phyloP scores from a whole-genome alignment of 2,888 invertebrate genomes.

The Drosophila colorata region DNA sequence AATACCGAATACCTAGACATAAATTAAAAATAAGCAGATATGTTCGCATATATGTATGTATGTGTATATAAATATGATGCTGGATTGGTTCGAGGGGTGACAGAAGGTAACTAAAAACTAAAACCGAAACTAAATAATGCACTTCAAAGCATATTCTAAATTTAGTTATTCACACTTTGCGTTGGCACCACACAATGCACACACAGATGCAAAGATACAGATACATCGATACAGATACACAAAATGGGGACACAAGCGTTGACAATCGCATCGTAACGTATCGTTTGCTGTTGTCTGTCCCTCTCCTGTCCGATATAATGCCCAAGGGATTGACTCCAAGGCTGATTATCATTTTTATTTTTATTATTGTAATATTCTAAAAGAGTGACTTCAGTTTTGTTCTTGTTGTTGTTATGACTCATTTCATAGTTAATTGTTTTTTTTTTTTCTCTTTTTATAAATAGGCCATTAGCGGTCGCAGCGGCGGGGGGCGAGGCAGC shows the following conservation, averaged over 20 bases:
- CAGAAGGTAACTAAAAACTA: slow-evolving; percentile 15
- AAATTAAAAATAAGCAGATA: slow-evolving; percentile 18
- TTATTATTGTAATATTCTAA: not conserved
- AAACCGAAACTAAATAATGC: slow-evolving; percentile 37
- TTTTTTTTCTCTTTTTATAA: slow-evolving; percentile 36
- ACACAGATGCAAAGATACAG: slow-evolving; percentile 23
- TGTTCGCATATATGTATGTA: not conserved
- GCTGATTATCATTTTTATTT: slow-evolving; percentile 7
- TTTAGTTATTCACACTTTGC: slow-evolving; percentile 77
- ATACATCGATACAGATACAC: slow-evolving; percentile 14
- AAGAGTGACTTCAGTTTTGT: slow-evolving; percentile 26
- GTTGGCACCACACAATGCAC: slow-evolving; percentile 59
- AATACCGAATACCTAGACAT: slow-evolving; percentile 1
- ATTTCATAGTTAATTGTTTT: slow-evolving; percentile 16
- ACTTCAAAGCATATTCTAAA: slow-evolving; percentile 69
- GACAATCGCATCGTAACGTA: slow-evolving; percentile 33
- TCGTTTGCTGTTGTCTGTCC: not conserved
- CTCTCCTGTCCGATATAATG: not conserved
- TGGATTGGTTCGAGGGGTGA: slow-evolving; percentile 6
- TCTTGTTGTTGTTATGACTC: slow-evolving; percentile 7
- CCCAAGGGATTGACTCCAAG: slow-evolving; percentile 9
- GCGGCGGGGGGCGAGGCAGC: not conserved
- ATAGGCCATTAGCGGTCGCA: slow-evolving; percentile 54
- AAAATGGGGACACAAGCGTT: slow-evolving; percentile 61
- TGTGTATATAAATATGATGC: slow-evolving; percentile 7